phyloP scores from a whole-genome alignment of 2,888 invertebrate species.

The Ormia ochracea region DNA sequence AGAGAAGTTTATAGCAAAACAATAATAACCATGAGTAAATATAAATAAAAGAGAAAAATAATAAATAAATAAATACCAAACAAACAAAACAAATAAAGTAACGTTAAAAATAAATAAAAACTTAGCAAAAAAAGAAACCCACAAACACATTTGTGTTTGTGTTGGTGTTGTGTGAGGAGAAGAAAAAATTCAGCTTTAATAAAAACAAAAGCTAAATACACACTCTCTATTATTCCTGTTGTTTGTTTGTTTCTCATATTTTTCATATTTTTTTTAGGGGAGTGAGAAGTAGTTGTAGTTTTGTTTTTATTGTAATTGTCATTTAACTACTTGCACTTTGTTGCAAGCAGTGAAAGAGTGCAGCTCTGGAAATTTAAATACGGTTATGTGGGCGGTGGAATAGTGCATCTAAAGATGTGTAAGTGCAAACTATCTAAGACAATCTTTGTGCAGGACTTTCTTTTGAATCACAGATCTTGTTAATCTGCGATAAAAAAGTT shows the following conservation, averaged over 20 bases:
- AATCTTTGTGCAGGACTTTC: too few relatives aligned
- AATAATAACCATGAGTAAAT: conserved; percentile 38
- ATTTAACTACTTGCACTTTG: conserved; percentile 61
- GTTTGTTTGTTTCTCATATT: conserved; percentile 35
- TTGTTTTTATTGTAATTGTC: conserved; percentile 60
- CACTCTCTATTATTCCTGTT: conserved; percentile 34
- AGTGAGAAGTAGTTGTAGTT: conserved; percentile 43
- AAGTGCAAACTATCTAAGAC: too few relatives aligned
- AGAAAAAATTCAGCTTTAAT: conserved; percentile 34
- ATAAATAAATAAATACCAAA: conserved; percentile 34
- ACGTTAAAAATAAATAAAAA: conserved; percentile 50
- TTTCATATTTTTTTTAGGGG: conserved; percentile 24
- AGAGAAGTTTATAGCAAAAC: conserved; percentile 40
- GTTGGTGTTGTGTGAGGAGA: too few relatives aligned
- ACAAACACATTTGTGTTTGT: conserved; percentile 12
- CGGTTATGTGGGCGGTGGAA: neutral
- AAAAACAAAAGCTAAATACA: conserved; percentile 35
- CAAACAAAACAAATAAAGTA: conserved; percentile 33
- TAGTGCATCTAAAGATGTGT: neutral
- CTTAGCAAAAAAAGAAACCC: conserved; percentile 28
- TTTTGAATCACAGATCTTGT: too few relatives aligned
- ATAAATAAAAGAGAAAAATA: conserved; percentile 32
- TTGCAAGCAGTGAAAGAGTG: conserved; percentile 32
- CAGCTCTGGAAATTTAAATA: neutral
- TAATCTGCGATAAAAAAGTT: too few relatives aligned